Base-by-base conservation (phyloP, 2,888 invertebrate genomes). In the Hypolimnas misippus region DNA sequence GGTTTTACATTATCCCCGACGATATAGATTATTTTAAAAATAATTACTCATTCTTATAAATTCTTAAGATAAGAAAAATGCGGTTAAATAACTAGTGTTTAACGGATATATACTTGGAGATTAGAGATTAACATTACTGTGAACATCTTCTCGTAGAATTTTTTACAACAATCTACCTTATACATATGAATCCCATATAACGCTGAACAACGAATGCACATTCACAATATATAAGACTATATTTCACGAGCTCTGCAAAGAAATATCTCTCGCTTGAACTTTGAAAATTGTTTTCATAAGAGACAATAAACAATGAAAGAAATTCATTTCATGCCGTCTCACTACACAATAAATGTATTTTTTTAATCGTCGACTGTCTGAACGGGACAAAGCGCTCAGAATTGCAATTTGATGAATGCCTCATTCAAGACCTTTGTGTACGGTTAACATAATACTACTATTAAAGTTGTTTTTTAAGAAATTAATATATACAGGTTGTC, bases 381-480 rank as follows among this genome's bases (percentile, higher is more conserved):
- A 65, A 57, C 44, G 53, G 57, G 62, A 54, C 64, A 57, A 65
- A 57, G 63, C 64, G 63, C 58, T 61, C 63, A 65, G 65, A 69
- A 70, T 70, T 66, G 66, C 67, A 71, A 71, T 72, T 73, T 72
- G 66, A 65, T 51, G 57, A 57, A 54, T 44, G 57, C 53, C 53
- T 49, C 56, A 52, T 63, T 49, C 62, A 65, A 62, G 62, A 68
- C 66, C 58, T 59, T 42, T 54, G 38, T 58, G 65, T 63, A 69
- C 16, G 31, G 65, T 56, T 58, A 35, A 61, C 63, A 70, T 42
- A 58, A 67, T 56, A 2, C 4, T 17, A 29, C 14, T 54, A 35
- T 54, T 35, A 17, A 31, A 17, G n/a, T 16, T 21, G 6, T 21
- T n/a, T 46, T n/a, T 21, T 44, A 10, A 8, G 10, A 10, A 17